Percentiles rank a stretch among this genome's conserved stretches.
Evolutionary conservation across 2,113 vertebrate species (phyloP).

Genomic region (Cyphomyrus discorhynchus): DNA sequence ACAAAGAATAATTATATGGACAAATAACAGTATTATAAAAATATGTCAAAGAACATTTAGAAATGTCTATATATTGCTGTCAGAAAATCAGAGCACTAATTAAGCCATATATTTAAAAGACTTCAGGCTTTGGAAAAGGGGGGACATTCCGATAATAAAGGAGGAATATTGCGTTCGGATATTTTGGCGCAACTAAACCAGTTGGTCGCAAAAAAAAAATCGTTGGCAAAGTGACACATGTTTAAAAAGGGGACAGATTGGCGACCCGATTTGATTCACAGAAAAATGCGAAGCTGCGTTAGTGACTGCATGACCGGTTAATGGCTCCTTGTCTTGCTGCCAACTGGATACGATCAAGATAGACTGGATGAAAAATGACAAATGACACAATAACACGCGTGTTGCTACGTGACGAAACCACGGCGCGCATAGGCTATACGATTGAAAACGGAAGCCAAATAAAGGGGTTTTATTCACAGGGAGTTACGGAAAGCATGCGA

Average conservation of each 20-base stretch:
- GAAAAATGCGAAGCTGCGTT: not conserved
- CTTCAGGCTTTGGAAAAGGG: not conserved
- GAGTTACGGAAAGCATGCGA: not conserved
- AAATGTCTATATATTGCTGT: not conserved
- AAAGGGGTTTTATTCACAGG: not conserved
- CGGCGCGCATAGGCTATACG: not conserved
- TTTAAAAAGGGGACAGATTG: not conserved
- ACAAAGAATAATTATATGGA: not conserved
- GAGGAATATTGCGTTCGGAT: not conserved
- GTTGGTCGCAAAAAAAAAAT: not conserved
- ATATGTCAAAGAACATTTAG: not conserved
- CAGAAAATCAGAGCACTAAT: not conserved
- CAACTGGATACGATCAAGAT: not conserved
- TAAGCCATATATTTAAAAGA: not conserved
- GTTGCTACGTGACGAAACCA: constrained; percentile 8
- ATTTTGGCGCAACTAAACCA: not conserved
- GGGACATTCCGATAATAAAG: not conserved
- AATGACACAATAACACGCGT: not conserved
- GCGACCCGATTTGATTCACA: not conserved
- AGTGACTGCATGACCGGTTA: not conserved
- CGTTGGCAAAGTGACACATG: not conserved
- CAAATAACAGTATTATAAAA: not conserved
- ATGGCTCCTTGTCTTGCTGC: not conserved
- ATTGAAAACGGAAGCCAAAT: not conserved
- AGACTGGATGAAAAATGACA: not conserved